Evolutionary conservation across 2,888 invertebrate genomes (phyloP).

Genomic region (Strigamia transsilvanica): DNA sequence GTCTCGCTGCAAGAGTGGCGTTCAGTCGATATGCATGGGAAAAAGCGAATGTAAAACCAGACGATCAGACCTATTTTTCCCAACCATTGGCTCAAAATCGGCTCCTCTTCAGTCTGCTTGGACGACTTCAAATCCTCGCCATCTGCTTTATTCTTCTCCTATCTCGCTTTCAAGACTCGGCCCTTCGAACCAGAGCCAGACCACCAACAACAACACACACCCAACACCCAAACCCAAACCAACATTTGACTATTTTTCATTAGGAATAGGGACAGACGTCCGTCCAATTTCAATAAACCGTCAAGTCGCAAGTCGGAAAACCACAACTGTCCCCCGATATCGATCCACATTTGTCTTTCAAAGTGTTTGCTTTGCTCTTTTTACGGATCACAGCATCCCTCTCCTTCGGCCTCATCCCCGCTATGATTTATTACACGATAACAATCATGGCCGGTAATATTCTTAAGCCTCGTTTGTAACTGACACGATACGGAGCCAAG

Average conservation of each 20-base stretch:
- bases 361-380: constrained; percentile 30
- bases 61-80: constrained; percentile 19
- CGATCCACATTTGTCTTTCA: constrained; percentile 21
- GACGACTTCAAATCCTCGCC: constrained; percentile 13
- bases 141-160: constrained; percentile 21
- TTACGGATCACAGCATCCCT: background rate
- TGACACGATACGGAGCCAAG: background rate
- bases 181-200: background rate
- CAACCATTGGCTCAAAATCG: constrained; percentile 30
- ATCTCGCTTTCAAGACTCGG: background rate
- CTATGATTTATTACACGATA: constrained; percentile 23
- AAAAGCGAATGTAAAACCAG: constrained; percentile 18
- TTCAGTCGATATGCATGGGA: constrained; percentile 26
- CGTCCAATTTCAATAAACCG: background rate
- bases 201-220: too few species aligned
- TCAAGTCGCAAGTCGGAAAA: background rate
- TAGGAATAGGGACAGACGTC: background rate
- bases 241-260: background rate
- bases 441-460: constrained; percentile 15
- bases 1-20: background rate
- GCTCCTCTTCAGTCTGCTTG: constrained; percentile 23
- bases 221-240: background rate
- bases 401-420: background rate
- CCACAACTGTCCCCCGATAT: constrained; percentile 17
- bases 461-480: constrained; percentile 26